Conservation (phyloP, 2,888 invertebrate species). For the Polylopha cassiicola region DNA sequence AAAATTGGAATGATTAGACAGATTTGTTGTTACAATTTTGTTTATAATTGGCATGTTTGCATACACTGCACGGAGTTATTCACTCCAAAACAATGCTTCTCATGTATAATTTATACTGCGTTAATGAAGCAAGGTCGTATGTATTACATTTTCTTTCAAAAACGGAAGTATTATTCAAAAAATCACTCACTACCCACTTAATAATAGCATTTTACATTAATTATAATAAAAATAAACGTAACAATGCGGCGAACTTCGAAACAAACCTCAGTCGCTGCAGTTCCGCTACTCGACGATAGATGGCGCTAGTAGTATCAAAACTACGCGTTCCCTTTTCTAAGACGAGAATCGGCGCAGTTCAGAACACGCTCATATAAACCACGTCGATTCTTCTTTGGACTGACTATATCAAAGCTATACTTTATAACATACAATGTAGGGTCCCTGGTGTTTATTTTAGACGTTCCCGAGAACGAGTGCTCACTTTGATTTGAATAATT, state of each 20-base stretch:
- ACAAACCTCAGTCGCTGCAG: slow-evolving; percentile 36
- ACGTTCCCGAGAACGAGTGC: slow-evolving; percentile 33
- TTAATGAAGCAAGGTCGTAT: slow-evolving; percentile 73
- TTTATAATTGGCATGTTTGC: slow-evolving; percentile 25
- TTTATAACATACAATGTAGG: slow-evolving; percentile 38
- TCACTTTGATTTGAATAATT: slow-evolving; percentile 51
- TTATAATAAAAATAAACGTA: slow-evolving; percentile 7
- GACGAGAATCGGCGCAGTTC: slow-evolving; percentile 9
- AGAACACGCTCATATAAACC: no score
- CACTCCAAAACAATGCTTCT: slow-evolving; percentile 53
- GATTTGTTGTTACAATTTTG: slow-evolving; percentile 17
- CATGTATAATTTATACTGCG: slow-evolving; percentile 52
- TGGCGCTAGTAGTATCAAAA: slow-evolving; percentile 44
- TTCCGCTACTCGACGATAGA: slow-evolving; percentile 62
- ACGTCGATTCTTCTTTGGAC: no score
- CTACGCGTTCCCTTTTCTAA: slow-evolving; percentile 6
- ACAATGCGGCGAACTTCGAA: slow-evolving; percentile 24
- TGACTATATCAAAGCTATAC: no score
- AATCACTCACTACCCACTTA: slow-evolving; percentile 11
- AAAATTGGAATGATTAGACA: slow-evolving; percentile 3
- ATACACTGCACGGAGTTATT: slow-evolving; percentile 48
- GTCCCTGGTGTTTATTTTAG: slow-evolving; percentile 58
- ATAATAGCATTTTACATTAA: slow-evolving; percentile 11
- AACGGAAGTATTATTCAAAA: slow-evolving; percentile 19
- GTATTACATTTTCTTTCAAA: slow-evolving; percentile 60